Evolutionary conservation across 2,113 vertebrate species (phyloP).

Genomic region (Peromyscus maniculatus): DNA sequence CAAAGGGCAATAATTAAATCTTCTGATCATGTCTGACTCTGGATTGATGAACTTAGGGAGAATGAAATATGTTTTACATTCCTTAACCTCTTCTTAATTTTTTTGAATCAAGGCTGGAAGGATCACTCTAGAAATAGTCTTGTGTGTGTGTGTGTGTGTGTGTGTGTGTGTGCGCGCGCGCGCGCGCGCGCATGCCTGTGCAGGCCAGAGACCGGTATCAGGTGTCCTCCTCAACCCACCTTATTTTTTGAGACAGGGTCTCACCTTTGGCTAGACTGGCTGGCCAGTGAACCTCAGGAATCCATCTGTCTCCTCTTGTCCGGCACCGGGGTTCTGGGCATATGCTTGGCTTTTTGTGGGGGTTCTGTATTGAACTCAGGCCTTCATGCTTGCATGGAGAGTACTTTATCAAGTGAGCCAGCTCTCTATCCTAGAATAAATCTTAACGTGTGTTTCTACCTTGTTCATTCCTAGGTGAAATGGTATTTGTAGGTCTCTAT

Average conservation of each 20-base stretch:
- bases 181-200: neutral
- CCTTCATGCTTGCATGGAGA: neutral
- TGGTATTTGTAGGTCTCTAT: slow-evolving; percentile 87
- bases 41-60: neutral
- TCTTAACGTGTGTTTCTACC: neutral
- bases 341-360: neutral
- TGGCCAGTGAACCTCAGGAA: neutral
- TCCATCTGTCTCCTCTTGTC: too few relatives aligned
- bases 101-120: neutral
- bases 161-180: neutral
- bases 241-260: neutral
- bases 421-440: neutral
- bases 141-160: neutral
- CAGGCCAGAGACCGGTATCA: neutral
- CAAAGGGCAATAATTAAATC: slow-evolving; percentile 19
- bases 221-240: neutral
- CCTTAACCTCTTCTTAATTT: neutral
- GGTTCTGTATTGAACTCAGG: neutral
- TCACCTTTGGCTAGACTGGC: neutral
- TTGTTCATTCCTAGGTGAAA: slow-evolving; percentile 89
- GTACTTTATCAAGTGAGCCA: neutral
- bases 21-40: slow-evolving; percentile 41
- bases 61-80: neutral
- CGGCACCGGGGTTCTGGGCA: neutral
- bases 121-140: slow-evolving; percentile 42